phyloP scores from a whole-genome alignment of 2,113 vertebrate genomes.

The Pelecanus crispus region DNA sequence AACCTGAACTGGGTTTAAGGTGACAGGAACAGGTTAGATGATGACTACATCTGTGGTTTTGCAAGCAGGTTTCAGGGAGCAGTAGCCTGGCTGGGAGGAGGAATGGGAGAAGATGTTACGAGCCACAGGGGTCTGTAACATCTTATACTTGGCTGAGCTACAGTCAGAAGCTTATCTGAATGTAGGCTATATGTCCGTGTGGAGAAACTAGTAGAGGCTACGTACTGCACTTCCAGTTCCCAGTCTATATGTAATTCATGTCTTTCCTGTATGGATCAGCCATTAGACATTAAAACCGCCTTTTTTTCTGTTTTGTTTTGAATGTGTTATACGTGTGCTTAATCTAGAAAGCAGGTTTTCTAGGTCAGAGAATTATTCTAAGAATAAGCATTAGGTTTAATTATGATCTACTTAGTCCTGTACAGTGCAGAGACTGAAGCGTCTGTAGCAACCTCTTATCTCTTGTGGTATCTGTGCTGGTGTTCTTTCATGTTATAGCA shows the following conservation, averaged over 20 bases:
- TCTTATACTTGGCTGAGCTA: accelerated
- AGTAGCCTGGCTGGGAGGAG: background rate
- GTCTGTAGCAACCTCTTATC: background rate
- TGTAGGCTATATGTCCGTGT: background rate
- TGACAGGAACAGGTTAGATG: background rate
- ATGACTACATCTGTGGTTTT: background rate
- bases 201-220: background rate
- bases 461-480: background rate
- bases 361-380: background rate
- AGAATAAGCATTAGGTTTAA: slow-evolving; percentile 35
- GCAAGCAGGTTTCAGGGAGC: background rate
- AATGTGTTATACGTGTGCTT: background rate
- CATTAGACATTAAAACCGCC: background rate
- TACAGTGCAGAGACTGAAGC: background rate
- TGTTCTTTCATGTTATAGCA: background rate
- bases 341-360: background rate
- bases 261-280: background rate
- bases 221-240: background rate
- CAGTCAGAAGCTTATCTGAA: background rate
- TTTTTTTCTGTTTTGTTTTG: background rate
- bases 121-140: background rate
- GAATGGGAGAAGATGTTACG: background rate
- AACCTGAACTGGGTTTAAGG: background rate
- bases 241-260: background rate
- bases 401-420: slow-evolving; percentile 21